Percentiles rank a stretch among this genome's conserved stretches.
phyloP scores from a whole-genome alignment of 2,113 vertebrate species.

The Pluvianellus socialis region DNA sequence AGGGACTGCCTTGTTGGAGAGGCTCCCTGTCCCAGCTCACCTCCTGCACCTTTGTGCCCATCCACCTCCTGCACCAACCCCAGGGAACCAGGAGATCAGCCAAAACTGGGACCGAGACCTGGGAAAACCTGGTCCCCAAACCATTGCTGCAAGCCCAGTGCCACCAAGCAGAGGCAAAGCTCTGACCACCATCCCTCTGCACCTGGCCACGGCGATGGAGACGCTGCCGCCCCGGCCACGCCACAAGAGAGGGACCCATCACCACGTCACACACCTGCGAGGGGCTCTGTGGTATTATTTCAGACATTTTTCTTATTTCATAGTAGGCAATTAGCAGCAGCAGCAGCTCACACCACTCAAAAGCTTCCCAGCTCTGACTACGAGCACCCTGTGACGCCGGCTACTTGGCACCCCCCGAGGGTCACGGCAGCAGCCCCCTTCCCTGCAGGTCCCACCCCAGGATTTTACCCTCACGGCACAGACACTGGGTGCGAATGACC shows the following conservation, averaged over 20 bases:
- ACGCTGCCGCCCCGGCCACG: rapidly evolving
- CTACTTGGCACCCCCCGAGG: rapidly evolving
- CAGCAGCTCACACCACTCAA: not conserved
- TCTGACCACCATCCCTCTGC: not conserved
- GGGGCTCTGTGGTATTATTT: not conserved
- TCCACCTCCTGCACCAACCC: not conserved
- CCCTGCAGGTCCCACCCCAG: rapidly evolving
- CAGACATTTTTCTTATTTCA: not conserved
- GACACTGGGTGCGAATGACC: rapidly evolving
- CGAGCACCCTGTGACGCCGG: rapidly evolving
- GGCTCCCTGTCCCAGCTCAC: not conserved
- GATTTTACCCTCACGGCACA: not conserved
- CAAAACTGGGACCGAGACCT: rapidly evolving
- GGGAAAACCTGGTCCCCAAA: rapidly evolving
- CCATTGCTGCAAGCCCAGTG: rapidly evolving
- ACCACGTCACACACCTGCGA: rapidly evolving
- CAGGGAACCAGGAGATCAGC: not conserved
- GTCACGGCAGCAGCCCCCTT: not conserved
- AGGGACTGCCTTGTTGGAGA: rapidly evolving
- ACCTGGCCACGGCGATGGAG: rapidly evolving
- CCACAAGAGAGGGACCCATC: not conserved
- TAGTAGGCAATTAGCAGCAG: not conserved
- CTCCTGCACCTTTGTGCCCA: not conserved
- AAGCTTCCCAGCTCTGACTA: not conserved
- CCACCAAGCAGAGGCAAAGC: not conserved